Evolutionary conservation across 2,797 vertebrate genomes (phyloP).

Genomic region (Oreochromis mossambicus): DNA sequence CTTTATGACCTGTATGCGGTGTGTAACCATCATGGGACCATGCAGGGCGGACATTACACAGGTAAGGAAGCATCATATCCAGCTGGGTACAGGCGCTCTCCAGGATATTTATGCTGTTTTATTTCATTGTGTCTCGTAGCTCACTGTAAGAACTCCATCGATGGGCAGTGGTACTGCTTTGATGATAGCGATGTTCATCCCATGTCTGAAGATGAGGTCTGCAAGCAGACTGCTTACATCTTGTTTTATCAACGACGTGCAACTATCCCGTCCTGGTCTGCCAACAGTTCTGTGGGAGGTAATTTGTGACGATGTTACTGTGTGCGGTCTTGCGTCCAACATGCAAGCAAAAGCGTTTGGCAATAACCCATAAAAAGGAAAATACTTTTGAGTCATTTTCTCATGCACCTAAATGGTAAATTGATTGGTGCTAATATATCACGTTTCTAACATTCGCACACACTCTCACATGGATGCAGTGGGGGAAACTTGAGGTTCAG

Average conservation of each 20-base stretch:
- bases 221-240: slow-evolving; percentile 93
- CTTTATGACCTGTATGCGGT: slow-evolving; percentile 96
- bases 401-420: neutral
- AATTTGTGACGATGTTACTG: neutral
- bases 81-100: neutral
- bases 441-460: neutral
- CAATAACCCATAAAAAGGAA: neutral
- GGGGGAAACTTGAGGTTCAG: neutral
- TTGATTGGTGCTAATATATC: neutral
- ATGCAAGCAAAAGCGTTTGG: neutral
- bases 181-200: slow-evolving; percentile 94
- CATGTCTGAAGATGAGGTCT: slow-evolving; percentile 90
- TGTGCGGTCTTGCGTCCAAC: neutral
- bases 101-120: neutral
- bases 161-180: slow-evolving; percentile 98
- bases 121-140: slow-evolving; percentile 68
- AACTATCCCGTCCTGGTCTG: slow-evolving; percentile 93
- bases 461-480: neutral
- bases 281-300: slow-evolving; percentile 98
- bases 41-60: slow-evolving; percentile 98
- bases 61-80: slow-evolving; percentile 62
- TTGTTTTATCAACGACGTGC: slow-evolving; percentile 96
- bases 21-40: slow-evolving; percentile 97
- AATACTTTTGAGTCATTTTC: neutral
- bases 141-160: slow-evolving; percentile 96